Conservation (phyloP, 2,113 vertebrate genomes). For the Girardinichthys multiradiatus region DNA sequence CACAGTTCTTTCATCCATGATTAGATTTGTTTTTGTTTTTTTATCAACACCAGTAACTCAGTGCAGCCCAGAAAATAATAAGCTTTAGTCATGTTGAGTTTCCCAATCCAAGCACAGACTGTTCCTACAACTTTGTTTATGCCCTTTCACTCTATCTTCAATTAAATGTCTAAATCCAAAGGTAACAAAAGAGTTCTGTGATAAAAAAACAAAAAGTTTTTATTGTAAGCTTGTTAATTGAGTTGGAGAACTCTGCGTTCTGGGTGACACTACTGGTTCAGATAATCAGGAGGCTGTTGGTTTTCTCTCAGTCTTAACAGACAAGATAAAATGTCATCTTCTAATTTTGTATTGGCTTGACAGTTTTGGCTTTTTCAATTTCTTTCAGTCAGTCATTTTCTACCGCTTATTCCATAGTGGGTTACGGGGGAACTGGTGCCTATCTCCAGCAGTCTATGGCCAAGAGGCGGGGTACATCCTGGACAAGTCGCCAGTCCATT, state of each 20-base stretch:
- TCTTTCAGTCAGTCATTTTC: no score
- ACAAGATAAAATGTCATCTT: slow-evolving; percentile 37
- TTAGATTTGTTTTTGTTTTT: slow-evolving; percentile 36
- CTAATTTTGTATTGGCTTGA: slow-evolving; percentile 47
- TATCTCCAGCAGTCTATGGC: no score
- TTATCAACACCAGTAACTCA: slow-evolving; percentile 31
- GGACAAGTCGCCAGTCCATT: no score
- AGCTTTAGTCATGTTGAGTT: slow-evolving; percentile 30
- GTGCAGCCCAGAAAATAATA: slow-evolving; percentile 49
- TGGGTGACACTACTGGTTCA: slow-evolving; percentile 24
- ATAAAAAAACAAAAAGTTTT: slow-evolving; percentile 20
- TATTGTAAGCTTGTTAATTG: slow-evolving; percentile 26
- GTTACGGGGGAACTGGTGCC: no score
- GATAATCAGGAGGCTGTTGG: slow-evolving; percentile 35
- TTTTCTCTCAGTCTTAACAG: slow-evolving; percentile 27
- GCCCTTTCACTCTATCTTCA: slow-evolving; percentile 18
- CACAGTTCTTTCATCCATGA: slow-evolving; percentile 34
- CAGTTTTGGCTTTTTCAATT: slow-evolving; percentile 42
- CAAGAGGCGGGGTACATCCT: no score
- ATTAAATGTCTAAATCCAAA: slow-evolving; percentile 4
- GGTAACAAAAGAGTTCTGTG: neutral
- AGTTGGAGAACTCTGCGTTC: slow-evolving; percentile 12
- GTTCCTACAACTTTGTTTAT: slow-evolving; percentile 37
- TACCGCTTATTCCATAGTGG: no score
- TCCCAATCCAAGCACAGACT: slow-evolving; percentile 24